Evolutionary conservation across 2,113 vertebrate species (phyloP).

Genomic region (Condylura cristata): DNA sequence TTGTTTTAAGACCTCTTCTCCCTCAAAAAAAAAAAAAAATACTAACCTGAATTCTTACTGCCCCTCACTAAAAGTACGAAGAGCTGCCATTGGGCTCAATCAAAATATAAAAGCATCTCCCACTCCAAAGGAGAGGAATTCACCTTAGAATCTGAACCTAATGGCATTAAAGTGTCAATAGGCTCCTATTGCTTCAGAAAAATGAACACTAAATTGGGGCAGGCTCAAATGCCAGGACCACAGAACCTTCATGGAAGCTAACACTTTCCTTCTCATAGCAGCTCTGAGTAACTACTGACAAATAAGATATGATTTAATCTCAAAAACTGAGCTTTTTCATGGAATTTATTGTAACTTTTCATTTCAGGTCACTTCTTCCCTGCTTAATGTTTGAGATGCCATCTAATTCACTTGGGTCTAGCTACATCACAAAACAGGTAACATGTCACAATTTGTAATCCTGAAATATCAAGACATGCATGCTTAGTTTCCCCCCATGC

Average conservation of each 20-base stretch:
- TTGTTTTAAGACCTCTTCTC: not conserved
- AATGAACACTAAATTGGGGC: not conserved
- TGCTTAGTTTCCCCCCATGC: not conserved
- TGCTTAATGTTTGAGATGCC: not conserved
- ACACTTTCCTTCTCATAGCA: not conserved
- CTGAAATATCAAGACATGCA: not conserved
- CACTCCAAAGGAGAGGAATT: not conserved
- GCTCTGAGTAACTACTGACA: constrained; percentile 50
- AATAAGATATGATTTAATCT: constrained; percentile 45
- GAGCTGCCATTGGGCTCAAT: not conserved
- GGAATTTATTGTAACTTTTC: constrained; percentile 37
- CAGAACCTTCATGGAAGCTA: not conserved
- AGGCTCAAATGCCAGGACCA: not conserved
- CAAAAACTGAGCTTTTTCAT: constrained; percentile 13
- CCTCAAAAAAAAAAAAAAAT: not conserved
- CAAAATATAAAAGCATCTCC: not conserved
- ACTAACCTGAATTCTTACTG: constrained; percentile 16
- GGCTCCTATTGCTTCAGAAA: not conserved
- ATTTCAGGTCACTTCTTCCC: constrained; percentile 6
- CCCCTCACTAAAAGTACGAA: not conserved
- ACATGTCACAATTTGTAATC: not conserved
- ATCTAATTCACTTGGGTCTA: not conserved
- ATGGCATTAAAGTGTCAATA: not conserved
- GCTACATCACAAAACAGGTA: not conserved
- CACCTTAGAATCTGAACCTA: not conserved